phyloP scores from a whole-genome alignment of 2,113 vertebrate genomes.

The Dendropsophus ebraccatus region DNA sequence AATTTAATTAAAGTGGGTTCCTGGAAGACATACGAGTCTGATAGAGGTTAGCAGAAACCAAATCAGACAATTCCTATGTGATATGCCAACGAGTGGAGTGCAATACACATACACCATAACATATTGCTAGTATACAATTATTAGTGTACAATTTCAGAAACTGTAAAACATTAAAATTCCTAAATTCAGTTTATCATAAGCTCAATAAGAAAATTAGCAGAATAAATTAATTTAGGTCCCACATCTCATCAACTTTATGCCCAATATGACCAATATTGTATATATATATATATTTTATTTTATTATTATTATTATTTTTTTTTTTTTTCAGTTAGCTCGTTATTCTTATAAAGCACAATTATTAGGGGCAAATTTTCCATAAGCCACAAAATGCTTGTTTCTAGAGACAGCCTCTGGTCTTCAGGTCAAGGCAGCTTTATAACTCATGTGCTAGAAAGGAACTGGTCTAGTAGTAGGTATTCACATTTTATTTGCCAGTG shows the following conservation, averaged over 20 bases:
- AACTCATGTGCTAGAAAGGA: too few species aligned
- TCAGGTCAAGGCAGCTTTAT: background rate
- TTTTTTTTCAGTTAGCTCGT: too few species aligned
- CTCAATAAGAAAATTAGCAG: background rate
- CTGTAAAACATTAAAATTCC: background rate
- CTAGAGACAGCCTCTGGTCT: background rate
- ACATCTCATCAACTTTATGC: too few species aligned
- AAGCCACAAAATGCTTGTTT: background rate
- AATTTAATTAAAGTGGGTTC: constrained; percentile 67
- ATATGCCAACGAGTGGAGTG: constrained; percentile 5
- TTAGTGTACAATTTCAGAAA: background rate
- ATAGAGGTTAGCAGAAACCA: constrained; percentile 23
- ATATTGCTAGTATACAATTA: background rate
- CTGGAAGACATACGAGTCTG: constrained; percentile 60
- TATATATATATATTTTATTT: too few species aligned
- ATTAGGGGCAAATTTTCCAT: background rate
- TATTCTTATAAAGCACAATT: too few species aligned
- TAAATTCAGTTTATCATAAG: too few species aligned
- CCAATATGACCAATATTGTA: too few species aligned
- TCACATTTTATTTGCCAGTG: too few species aligned
- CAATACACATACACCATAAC: background rate
- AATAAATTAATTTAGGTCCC: background rate
- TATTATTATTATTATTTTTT: too few species aligned
- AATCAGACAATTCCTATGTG: constrained; percentile 49
- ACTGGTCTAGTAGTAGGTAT: background rate